Base-by-base conservation (phyloP, 2,888 invertebrate genomes). In the Gastracanthus pulcherrimus region DNA sequence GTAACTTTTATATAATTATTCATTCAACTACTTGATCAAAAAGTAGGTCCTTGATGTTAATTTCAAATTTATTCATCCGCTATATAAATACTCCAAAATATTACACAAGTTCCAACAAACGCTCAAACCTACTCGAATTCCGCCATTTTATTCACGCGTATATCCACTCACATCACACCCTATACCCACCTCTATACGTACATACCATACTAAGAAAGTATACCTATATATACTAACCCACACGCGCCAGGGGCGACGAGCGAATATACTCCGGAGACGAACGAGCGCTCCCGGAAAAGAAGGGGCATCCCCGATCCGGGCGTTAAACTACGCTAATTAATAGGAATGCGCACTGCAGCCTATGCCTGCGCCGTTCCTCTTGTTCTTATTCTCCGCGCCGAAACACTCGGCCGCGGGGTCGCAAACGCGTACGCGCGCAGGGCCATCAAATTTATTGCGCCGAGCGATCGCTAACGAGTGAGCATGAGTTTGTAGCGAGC, bases 381-480 rank as follows among this genome's bases (percentile, higher is more conserved):
- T 29, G 36, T 29, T 71, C 71, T 71, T 29, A 23, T n/a, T n/a
- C n/a, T n/a, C n/a, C 9, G 23, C 26, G 36, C 58, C 34, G 38
- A 71, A 71, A 58, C 45, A 23, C 62, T 69, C 72, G 36, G 60
- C 64, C 60, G 55, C 58, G 64, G 58, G 72, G 58, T n/a, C n/a
- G n/a, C 58, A 23, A 23, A 19, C 23, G 23, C 58, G 58, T 29
- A 19, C 60, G 66, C 66, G 62, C 13, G 31, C 66, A 6, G 26
- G 26, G 19, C 81, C 77, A 85, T 86, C 83, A 86, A 87, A 88
- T 88, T 88, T 87, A 88, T 87, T 87, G 85, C 85, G 75, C 81
- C 71, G 83, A 82, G 70, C 84, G 84, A 83, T 83, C 83, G 83
- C 86, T 86, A 86, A 87, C 85, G 86, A 85, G 85, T 81, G 66